phyloP scores from a whole-genome alignment of 2,113 vertebrate genomes.

The Elachura formosa region DNA sequence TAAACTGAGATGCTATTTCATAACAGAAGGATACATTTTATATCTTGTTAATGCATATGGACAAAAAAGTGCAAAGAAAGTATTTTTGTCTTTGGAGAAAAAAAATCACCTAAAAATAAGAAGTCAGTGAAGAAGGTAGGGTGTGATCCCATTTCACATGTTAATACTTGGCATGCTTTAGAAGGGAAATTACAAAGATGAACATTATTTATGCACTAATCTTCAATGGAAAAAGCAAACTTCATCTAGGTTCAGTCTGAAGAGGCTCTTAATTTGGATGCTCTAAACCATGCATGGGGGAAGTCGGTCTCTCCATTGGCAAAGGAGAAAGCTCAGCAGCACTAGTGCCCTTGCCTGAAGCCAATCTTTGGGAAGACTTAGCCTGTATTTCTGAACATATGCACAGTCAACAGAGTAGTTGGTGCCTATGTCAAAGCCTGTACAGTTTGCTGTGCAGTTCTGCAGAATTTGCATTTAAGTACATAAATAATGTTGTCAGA shows the following conservation, averaged over 20 bases:
- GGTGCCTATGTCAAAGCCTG: background rate
- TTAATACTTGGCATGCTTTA: background rate
- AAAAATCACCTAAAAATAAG: background rate
- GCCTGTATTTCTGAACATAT: background rate
- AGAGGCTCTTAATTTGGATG: background rate
- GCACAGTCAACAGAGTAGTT: background rate
- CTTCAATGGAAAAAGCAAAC: background rate
- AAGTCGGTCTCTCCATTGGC: background rate
- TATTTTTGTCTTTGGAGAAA: background rate
- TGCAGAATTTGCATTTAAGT: slow-evolving; percentile 22
- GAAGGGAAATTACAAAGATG: background rate
- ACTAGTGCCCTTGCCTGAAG: background rate
- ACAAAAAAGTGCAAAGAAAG: background rate
- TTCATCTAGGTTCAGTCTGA: background rate
- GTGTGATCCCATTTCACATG: background rate
- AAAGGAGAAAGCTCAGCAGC: background rate
- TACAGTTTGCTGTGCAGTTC: background rate
- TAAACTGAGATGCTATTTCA: background rate
- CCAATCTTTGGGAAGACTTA: background rate
- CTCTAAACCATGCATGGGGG: background rate
- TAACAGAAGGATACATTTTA: background rate
- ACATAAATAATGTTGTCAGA: slow-evolving; percentile 35
- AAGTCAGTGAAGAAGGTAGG: background rate
- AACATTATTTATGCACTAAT: background rate
- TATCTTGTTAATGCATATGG: background rate